Conservation (phyloP, 1,140 invertebrate species). For the Lordiphosa collinella region DNA sequence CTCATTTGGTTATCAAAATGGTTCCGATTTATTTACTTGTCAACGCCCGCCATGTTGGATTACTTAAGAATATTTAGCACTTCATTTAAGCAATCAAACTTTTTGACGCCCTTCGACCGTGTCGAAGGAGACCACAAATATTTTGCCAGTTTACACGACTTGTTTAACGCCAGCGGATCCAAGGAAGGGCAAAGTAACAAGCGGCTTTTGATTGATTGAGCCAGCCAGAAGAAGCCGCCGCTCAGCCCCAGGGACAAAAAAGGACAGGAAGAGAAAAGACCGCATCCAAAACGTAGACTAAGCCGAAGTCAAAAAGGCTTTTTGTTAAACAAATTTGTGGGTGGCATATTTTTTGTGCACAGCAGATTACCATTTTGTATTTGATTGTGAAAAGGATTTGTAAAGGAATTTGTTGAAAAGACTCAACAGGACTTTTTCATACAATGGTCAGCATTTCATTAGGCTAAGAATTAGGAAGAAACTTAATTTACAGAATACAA, state of each 20-base stretch:
- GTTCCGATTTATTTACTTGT: slow-evolving; percentile 42
- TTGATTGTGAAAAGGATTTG: slow-evolving; percentile 42
- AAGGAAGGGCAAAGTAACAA: slow-evolving; percentile 42
- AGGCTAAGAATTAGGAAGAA: no score
- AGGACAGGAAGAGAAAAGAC: background rate
- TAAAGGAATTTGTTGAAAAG: slow-evolving; percentile 1
- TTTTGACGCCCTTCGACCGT: slow-evolving; percentile 3
- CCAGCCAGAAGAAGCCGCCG: slow-evolving; percentile 7
- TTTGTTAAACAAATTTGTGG: slow-evolving; percentile 70
- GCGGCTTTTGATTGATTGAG: slow-evolving; percentile 67
- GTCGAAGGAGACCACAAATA: slow-evolving; percentile 33
- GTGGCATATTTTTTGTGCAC: slow-evolving; percentile 10
- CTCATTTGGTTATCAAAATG: slow-evolving; percentile 37
- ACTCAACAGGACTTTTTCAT: no score
- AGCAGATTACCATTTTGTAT: slow-evolving; percentile 39
- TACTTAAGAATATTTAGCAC: slow-evolving; percentile 41
- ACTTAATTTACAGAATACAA: no score
- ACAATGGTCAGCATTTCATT: no score
- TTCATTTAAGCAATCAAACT: slow-evolving; percentile 59
- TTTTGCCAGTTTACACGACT: slow-evolving; percentile 69
- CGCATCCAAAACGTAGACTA: slow-evolving; percentile 9
- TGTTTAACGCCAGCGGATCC: slow-evolving; percentile 52
- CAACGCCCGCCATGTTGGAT: slow-evolving; percentile 5
- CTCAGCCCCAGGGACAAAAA: background rate
- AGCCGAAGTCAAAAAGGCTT: slow-evolving; percentile 70